Conservation (phyloP, 2,797 vertebrate species). For the Gobio occitaniae region DNA sequence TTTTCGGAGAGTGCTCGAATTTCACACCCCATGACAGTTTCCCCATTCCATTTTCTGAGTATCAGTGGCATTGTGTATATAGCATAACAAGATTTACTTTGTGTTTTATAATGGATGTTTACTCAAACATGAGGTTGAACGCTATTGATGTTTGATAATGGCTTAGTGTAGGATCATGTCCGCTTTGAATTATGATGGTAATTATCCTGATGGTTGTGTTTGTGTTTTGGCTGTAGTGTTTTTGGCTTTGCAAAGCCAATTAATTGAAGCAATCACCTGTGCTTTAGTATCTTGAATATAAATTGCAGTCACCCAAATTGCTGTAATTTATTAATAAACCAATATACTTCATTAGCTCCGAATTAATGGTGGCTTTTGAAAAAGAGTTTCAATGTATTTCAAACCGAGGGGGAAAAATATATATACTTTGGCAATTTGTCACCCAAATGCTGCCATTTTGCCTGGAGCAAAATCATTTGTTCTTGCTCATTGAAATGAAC, state of each 20-base stretch:
- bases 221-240: slow-evolving; percentile 22
- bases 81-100: neutral
- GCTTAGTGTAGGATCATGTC: slow-evolving; percentile 28
- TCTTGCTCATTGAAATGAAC: neutral
- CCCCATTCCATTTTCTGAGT: neutral
- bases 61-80: neutral
- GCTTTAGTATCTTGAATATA: neutral
- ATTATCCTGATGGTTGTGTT: slow-evolving; percentile 39
- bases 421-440: neutral
- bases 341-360: neutral
- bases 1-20: neutral
- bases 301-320: slow-evolving; percentile 7
- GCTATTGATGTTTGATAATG: slow-evolving; percentile 35
- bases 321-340: slow-evolving; percentile 12
- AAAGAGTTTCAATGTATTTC: neutral
- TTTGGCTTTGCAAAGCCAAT: slow-evolving; percentile 13
- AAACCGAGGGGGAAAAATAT: neutral
- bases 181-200: slow-evolving; percentile 21
- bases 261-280: slow-evolving; percentile 16
- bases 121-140: slow-evolving; percentile 1
- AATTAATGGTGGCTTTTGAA: neutral
- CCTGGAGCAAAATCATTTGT: neutral
- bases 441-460: neutral
- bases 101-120: neutral
- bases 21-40: neutral